phyloP scores from a whole-genome alignment of 1,140 invertebrate species.

The Drosophila bocqueti region DNA sequence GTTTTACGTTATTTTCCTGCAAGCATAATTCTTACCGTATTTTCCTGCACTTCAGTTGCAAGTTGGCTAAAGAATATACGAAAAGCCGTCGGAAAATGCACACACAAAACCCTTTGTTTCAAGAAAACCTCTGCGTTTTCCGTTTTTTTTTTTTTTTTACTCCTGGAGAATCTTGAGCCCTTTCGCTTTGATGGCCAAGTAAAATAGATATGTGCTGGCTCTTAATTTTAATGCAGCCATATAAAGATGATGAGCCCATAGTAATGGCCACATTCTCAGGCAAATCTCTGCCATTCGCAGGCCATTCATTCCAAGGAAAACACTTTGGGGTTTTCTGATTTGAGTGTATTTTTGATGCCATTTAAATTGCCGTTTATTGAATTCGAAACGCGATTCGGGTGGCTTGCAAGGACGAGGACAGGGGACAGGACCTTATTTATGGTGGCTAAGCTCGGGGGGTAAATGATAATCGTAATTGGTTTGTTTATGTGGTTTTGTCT shows the following conservation, averaged over 20 bases:
- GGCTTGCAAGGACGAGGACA: not conserved
- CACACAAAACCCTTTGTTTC: not conserved
- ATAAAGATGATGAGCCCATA: constrained; percentile 34
- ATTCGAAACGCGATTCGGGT: constrained; percentile 29
- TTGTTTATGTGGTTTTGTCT: constrained; percentile 46
- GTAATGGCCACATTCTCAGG: not conserved
- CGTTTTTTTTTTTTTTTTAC: not conserved
- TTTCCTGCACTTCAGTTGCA: too few relatives aligned
- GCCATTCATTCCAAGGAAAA: constrained; percentile 60
- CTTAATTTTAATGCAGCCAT: constrained; percentile 23
- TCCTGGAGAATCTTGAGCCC: not conserved
- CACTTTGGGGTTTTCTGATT: constrained; percentile 39
- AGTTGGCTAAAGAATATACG: not conserved
- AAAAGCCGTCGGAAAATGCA: not conserved
- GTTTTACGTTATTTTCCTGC: too few relatives aligned
- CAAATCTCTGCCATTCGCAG: not conserved
- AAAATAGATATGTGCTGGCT: not conserved
- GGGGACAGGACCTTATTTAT: constrained; percentile 6
- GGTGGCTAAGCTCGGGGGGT: constrained; percentile 9
- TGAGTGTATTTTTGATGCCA: constrained; percentile 70
- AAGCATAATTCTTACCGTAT: too few relatives aligned
- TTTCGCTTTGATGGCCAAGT: constrained; percentile 3
- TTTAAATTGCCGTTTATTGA: constrained; percentile 73
- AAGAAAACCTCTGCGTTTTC: not conserved
- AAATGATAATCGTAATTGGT: constrained; percentile 46